Evolutionary conservation across 2,797 vertebrate species (phyloP).

Genomic region (Passerculus sandwichensis): DNA sequence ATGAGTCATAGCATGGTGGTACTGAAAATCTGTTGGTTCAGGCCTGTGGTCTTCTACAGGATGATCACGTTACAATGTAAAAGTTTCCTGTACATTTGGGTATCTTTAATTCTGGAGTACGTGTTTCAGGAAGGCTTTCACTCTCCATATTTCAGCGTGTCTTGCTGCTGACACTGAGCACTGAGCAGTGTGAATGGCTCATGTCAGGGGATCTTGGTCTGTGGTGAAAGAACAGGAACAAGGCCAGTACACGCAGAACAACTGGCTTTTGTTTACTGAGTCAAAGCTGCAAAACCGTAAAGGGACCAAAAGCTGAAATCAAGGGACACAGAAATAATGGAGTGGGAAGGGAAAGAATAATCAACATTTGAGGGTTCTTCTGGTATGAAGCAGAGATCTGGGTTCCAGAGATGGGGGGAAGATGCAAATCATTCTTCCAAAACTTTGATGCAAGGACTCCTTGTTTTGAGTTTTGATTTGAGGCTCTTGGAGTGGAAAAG

Average conservation of each 20-base stretch:
- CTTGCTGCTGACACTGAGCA: slow-evolving; percentile 42
- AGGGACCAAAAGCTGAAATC: slow-evolving; percentile 55
- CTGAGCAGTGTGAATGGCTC: slow-evolving; percentile 35
- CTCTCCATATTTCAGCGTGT: background rate
- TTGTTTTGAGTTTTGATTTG: background rate
- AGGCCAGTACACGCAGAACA: slow-evolving; percentile 58
- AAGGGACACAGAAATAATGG: slow-evolving; percentile 18
- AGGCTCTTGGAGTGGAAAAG: background rate
- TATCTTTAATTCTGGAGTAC: slow-evolving; percentile 43
- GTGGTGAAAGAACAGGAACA: slow-evolving; percentile 48
- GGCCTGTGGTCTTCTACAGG: slow-evolving; percentile 50
- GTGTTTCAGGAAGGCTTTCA: slow-evolving; percentile 30
- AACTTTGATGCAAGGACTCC: background rate
- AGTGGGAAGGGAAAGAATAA: background rate
- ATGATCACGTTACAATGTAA: slow-evolving; percentile 32
- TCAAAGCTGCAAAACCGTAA: slow-evolving; percentile 59
- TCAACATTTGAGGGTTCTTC: background rate
- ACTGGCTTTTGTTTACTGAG: slow-evolving; percentile 64
- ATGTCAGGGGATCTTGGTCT: slow-evolving; percentile 56
- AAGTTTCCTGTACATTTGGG: slow-evolving; percentile 9
- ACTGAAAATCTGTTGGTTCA: slow-evolving; percentile 17
- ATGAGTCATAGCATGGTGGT: slow-evolving; percentile 3
- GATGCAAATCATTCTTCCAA: background rate
- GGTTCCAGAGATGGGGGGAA: background rate
- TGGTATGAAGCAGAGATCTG: background rate